These are phyloP conservation scores for Tachina lurida DNA, from an alignment of 2,888 invertebrate species.

Conservation along the genomic window DNA sequence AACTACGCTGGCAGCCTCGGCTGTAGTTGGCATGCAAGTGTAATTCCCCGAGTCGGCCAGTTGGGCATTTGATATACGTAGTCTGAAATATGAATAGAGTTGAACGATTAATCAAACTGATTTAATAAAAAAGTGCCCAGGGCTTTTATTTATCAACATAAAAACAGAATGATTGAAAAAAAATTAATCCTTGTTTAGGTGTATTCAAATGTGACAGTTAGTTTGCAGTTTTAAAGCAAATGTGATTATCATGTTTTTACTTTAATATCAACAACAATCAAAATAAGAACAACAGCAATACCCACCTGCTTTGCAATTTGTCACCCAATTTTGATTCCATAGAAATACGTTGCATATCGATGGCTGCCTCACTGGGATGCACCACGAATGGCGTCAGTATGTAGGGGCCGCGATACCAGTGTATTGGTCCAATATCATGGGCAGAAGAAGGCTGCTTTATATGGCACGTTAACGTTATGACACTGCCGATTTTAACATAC, in stretches of 20 bases:
- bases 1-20: conserved; percentile 91
- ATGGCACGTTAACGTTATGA: conserved; percentile 88
- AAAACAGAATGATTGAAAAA: background rate
- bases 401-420: conserved; percentile 87
- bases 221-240: background rate
- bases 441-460: conserved; percentile 86
- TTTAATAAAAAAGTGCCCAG: background rate
- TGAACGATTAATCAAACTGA: background rate
- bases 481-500: conserved; percentile 89
- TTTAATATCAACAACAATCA: background rate
- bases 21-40: conserved; percentile 93
- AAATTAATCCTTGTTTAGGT: conserved; percentile 9
- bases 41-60: conserved; percentile 93
- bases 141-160: too few species aligned
- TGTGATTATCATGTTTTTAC: background rate
- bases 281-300: background rate
- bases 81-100: conserved; percentile 79
- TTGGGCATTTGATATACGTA: conserved; percentile 89
- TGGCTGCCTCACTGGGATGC: conserved; percentile 81
- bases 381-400: conserved; percentile 81
- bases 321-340: conserved; percentile 84
- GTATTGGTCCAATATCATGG: conserved; percentile 88
- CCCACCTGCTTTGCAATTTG: conserved; percentile 87
- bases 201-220: background rate
- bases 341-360: conserved; percentile 82